Percentiles rank a stretch among this genome's conserved stretches.
Evolutionary conservation across 2,888 invertebrate genomes (phyloP).

Genomic region (Athripsodes cinereus): DNA sequence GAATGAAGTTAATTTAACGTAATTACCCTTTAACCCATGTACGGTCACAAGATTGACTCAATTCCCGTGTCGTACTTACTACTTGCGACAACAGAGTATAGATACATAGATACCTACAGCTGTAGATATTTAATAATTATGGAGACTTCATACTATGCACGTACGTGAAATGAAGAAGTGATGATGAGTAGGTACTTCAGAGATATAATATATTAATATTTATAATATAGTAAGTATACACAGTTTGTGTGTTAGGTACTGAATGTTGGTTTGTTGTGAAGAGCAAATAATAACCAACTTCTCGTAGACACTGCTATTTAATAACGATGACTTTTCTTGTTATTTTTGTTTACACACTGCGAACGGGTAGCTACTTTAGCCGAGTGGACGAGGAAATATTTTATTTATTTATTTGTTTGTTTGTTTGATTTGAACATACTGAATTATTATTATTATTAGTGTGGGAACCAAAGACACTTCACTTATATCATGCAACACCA

Average conservation of each 20-base stretch:
- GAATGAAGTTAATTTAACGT: slow-evolving; percentile 17
- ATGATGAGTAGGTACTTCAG: no score
- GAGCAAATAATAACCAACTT: neutral
- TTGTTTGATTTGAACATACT: slow-evolving; percentile 21
- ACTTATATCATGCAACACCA: no score
- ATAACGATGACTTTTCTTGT: neutral
- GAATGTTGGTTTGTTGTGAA: slow-evolving; percentile 1
- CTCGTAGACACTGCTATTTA: no score
- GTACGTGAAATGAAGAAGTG: no score
- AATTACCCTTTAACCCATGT: slow-evolving; percentile 24
- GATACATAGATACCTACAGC: no score
- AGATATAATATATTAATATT: no score
- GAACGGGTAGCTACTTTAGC: slow-evolving; percentile 11
- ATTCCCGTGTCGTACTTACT: slow-evolving; percentile 20
- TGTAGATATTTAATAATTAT: no score
- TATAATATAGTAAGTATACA: neutral
- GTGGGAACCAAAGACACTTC: slow-evolving; percentile 15
- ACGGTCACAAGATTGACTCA: slow-evolving; percentile 19
- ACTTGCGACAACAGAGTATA: slow-evolving; percentile 2
- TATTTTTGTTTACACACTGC: slow-evolving; percentile 8
- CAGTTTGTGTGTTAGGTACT: neutral
- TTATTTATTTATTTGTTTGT: no score
- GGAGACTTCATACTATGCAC: no score
- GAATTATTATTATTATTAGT: slow-evolving; percentile 14
- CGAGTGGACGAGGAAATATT: slow-evolving; percentile 23